These are phyloP conservation scores for Hiodon alosoides DNA, from an alignment of 2,113 vertebrate genomes.

Conservation along the genomic window DNA sequence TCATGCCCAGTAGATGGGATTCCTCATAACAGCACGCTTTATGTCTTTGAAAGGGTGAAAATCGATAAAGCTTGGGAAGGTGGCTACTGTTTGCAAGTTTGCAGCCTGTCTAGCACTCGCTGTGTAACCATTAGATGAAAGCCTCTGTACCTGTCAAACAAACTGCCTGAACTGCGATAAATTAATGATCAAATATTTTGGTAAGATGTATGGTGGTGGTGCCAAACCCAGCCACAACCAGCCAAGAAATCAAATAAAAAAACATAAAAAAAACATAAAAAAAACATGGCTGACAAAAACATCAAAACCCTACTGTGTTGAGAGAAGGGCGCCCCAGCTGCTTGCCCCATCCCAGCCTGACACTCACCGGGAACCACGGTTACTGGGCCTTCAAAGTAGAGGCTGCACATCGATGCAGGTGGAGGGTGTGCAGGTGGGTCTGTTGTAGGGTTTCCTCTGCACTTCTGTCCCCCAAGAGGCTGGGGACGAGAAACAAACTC, in stretches of 20 bases:
- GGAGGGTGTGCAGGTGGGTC: neutral
- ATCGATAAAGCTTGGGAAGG: conserved; percentile 59
- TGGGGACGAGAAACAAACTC: too few relatives aligned
- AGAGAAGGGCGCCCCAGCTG: conserved; percentile 16
- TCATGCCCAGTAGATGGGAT: conserved; percentile 36
- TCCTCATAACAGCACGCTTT: conserved; percentile 53
- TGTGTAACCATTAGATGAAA: conserved; percentile 86
- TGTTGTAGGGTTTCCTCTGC: too few relatives aligned
- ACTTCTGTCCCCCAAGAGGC: too few relatives aligned
- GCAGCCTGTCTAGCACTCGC: conserved; percentile 62
- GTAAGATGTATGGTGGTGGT: conserved; percentile 65
- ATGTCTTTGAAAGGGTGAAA: conserved; percentile 56
- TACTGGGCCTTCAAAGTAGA: conserved; percentile 42
- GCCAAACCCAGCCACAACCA: conserved; percentile 69
- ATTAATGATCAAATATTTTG: conserved; percentile 81
- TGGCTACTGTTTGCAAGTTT: conserved; percentile 51
- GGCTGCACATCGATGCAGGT: conserved; percentile 22
- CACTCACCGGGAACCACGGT: conserved; percentile 21
- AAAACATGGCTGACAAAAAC: conserved; percentile 14
- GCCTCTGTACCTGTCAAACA: conserved; percentile 89
- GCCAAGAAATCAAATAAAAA: conserved; percentile 57
- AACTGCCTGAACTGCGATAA: conserved; percentile 84
- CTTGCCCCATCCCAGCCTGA: neutral
- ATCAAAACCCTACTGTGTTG: conserved; percentile 29
- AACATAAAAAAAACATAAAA: conserved; percentile 55